Evolutionary conservation across 2,888 invertebrate species (phyloP), one percentile per base, ranked within the genome.

Genomic region (Oscheius sp.): DNA sequence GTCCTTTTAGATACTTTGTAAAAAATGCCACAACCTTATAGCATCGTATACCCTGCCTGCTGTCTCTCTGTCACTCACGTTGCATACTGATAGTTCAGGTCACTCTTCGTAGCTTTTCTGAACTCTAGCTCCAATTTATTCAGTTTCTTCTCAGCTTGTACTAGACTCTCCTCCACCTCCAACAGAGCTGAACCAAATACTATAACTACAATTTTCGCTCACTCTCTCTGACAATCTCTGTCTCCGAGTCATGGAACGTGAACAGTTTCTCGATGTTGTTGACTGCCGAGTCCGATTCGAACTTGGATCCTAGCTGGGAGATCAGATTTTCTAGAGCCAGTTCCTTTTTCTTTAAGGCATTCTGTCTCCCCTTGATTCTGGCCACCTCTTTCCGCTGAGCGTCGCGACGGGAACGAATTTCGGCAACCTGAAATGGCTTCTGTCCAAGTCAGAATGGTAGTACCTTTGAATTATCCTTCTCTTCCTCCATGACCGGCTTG

Each of bases 311-410:
- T 33, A 79, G 71, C 35, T 77, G 70, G 21, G 37, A 48, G 50
- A 74, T 82, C 75, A 88, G 82, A 35, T 77, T 74, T 60, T 89
- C 82, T 63, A 89, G 76, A 11, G 85, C 66, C 11, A 76, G 77
- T 75, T 83, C 75, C 75, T 84, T 85, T n/a, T 84, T 65, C 42
- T 68, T 51, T 7, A 76, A 11, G 7, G 60, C 47, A 2, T 21
- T 21, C 42, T 58, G 21, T 29, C 68, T 48, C 29, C 62, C 65
- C 62, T 80, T 66, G 1, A 80, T 35, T 5, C 33, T 70, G 10
- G 79, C 68, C 35, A 76, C 50, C 65, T 76, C 58, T n/a, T 42
- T 55, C 32, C 48, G 53, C 65, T 78, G 35, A 9, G 5, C 58
- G 2, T 72, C n/a, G 13, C 71, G 9, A 3, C 5, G n/a, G 3